Conservation (phyloP, 1,140 invertebrate species). For the Ceratina calcarata region DNA sequence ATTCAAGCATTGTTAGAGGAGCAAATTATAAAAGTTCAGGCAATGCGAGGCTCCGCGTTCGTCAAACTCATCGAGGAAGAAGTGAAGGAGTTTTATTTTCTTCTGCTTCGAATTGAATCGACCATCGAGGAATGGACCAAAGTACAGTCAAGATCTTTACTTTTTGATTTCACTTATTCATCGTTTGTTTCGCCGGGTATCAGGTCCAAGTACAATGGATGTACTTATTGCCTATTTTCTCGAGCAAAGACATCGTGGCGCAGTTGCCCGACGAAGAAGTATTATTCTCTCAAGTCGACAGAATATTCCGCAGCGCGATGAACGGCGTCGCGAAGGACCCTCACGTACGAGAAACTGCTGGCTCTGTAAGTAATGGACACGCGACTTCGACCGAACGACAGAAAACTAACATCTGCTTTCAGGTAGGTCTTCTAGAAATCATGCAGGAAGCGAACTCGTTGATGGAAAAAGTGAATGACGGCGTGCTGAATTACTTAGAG, state of each 20-base stretch:
- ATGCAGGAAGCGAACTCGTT: conserved; percentile 87
- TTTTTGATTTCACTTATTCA: not conserved
- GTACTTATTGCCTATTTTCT: conserved; percentile 96
- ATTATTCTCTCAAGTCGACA: conserved; percentile 88
- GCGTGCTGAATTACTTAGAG: conserved; percentile 94
- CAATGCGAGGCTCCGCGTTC: conserved; percentile 86
- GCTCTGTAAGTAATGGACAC: conserved; percentile 75
- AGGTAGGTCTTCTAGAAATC: conserved; percentile 86
- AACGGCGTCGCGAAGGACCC: conserved; percentile 86
- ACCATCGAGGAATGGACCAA: conserved; percentile 84
- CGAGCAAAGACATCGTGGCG: conserved; percentile 94
- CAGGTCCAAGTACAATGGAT: conserved; percentile 91
- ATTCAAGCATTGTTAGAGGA: conserved; percentile 85
- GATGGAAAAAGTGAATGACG: conserved; percentile 91
- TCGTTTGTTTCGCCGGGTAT: not conserved
- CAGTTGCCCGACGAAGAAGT: conserved; percentile 96
- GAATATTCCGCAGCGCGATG: conserved; percentile 91
- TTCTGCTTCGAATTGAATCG: conserved; percentile 78
- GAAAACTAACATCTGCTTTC: not conserved
- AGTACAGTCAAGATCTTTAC: conserved; percentile 73
- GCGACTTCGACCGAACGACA: not conserved
- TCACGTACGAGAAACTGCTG: conserved; percentile 87
- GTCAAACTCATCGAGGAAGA: conserved; percentile 84
- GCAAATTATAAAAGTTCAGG: conserved; percentile 84
- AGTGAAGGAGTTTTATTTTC: conserved; percentile 86